Evolutionary conservation across 2,113 vertebrate genomes (phyloP), one percentile per base, ranked within the genome.

Genomic region (Taxidea taxus): DNA sequence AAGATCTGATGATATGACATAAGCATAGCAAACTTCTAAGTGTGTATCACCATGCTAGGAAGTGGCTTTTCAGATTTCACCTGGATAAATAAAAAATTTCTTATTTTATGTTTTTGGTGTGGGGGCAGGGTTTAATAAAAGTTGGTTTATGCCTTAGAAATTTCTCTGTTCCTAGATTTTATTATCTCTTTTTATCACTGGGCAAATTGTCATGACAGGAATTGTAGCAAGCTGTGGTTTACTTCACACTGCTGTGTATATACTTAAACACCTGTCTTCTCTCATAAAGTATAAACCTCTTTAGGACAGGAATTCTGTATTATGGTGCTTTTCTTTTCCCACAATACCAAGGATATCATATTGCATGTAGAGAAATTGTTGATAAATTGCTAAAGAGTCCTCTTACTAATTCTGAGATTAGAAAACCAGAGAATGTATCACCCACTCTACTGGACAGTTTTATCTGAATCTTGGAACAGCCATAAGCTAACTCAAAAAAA

Each of bases 321-420:
- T 62, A 27, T 0, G 37, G 21, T 54, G 66, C 54, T 83, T 44
- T 49, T 39, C 68, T 39, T 3, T 84, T 75, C 21, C n/a, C 20
- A 27, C 4, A 77, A 81, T 75, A 44, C 1, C 6, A 87, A 37
- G 4, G 78, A 77, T 62, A 96, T 29, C 29, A 3, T 51, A 25
- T 23, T 82, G 51, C 13, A 44, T 60, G 10, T 49, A 62, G 31
- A 91, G 7, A 70, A 92, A 21, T 18, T 51, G 15, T 54, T 62
- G 11, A 60, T 23, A 75, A 62, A 58, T 62, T 87, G 2, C 39
- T 93, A 78, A 88, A 39, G 31, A 11, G 3, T 72, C 21, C 14
- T 92, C 14, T 94, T 92, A 83, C 27, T 90, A 94, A 88, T 91
- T 94, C 47, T 68, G 25, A 95, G 88, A 75, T 39, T 82, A 29